Evolutionary conservation across 2,113 vertebrate genomes (phyloP), one percentile per base, ranked within the genome.

Genomic region (Marmota monax): DNA sequence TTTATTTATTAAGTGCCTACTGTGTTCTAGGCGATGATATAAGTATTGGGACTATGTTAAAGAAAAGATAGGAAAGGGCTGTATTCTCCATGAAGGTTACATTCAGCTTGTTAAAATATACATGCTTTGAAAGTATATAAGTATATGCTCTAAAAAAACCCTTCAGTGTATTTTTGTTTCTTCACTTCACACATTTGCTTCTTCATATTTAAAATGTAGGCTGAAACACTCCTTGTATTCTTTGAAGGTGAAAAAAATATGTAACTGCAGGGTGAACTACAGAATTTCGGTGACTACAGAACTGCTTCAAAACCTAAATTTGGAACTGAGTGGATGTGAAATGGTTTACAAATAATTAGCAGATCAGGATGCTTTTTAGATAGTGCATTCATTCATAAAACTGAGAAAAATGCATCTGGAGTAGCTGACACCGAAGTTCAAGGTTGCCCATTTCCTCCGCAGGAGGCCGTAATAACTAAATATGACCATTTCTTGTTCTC

Each of bases 201-300:
- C 83, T 96, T 96, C 93, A 63, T 97, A 95, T 96, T 94, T 96
- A 96, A 97, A 95, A 97, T 93, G 95, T 95, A 97, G 84, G 70
- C 76, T 89, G 92, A 98, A 91, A 80, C n/a, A 82, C 32, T 97
- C 76, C 93, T 86, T 92, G 87, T 85, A 84, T 80, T 97, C 84
- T 92, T 92, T 97, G 87, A 93, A 97, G 93, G 96, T 97, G 80
- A 92, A 95, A 95, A 92, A 91, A 90, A 90, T 42, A 74, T 10
- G 5, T 74, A 86, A 88, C 80, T 84, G 29, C 17, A 96, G 90
- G 74, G 84, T 88, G 92, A 97, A 84, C 9, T 84, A 70, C 18
- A 90, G 87, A 92, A 95, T 96, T 97, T 90, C 77, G 42, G 53
- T 37, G 45, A 69, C 70, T 70, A 14, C 29, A 63, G 84, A 96